These are phyloP conservation scores for Holocentrus rufus DNA, from an alignment of 2,797 vertebrate genomes.

Conservation along the genomic window DNA sequence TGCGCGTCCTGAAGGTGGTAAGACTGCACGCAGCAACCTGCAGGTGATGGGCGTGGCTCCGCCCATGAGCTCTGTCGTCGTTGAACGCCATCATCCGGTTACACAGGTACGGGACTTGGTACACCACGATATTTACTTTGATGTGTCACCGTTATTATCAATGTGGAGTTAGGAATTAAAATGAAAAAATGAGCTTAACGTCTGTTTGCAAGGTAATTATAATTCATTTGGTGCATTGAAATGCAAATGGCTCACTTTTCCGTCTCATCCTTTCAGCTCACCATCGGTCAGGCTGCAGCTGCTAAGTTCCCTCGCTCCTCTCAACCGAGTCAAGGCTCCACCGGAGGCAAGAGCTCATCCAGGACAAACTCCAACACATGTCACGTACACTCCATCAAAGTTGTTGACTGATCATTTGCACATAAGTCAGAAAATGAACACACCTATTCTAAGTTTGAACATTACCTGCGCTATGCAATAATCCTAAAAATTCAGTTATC, in stretches of 20 bases:
- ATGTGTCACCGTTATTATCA: not conserved
- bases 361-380: conserved; percentile 73
- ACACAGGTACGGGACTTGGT: conserved; percentile 84
- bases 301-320: conserved; percentile 88
- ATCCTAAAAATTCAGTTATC: conserved; percentile 3
- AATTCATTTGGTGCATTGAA: no score
- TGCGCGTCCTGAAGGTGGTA: conserved; percentile 82
- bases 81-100: conserved; percentile 94
- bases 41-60: conserved; percentile 89
- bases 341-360: conserved; percentile 72
- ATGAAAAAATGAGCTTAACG: not conserved
- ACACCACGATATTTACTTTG: not conserved
- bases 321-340: conserved; percentile 75
- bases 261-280: conserved; percentile 83
- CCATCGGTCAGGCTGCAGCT: conserved; percentile 89
- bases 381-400: conserved; percentile 89
- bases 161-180: not conserved
- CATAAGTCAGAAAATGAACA: conserved; percentile 1
- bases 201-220: no score
- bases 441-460: not conserved
- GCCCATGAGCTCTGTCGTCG: conserved; percentile 90
- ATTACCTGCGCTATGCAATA: conserved; percentile 43
- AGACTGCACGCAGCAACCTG: conserved; percentile 79
- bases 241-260: not conserved
- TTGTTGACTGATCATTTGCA: conserved; percentile 85